Conservation (phyloP, 2,888 invertebrate species). For the Auanema freiburgensis region DNA sequence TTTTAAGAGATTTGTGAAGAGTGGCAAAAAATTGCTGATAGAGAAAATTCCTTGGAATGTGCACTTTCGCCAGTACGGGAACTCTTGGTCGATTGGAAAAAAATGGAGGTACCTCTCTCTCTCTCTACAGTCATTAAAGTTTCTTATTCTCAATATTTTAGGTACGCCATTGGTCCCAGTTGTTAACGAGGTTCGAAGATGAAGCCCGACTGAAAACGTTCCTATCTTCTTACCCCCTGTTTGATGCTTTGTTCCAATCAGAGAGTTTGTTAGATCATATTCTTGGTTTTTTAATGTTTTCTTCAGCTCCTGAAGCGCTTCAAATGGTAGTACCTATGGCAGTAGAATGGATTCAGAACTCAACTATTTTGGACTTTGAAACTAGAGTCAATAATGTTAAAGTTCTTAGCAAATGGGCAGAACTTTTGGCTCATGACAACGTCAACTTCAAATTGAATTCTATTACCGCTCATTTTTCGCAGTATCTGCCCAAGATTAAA, state of each 20-base stretch:
- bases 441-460: constrained; percentile 58
- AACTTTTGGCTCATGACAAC: constrained; percentile 15
- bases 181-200: constrained; percentile 41
- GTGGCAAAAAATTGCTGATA: constrained; percentile 62
- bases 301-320: constrained; percentile 21
- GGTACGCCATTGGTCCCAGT: constrained; percentile 50
- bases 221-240: constrained; percentile 55
- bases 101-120: constrained; percentile 65
- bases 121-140: constrained; percentile 2
- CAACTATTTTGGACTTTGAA: constrained; percentile 82
- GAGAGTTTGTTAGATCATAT: constrained; percentile 9
- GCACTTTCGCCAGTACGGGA: constrained; percentile 78
- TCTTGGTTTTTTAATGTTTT: constrained; percentile 1
- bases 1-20: constrained; percentile 52
- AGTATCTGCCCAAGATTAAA: constrained; percentile 70
- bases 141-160: too few species aligned
- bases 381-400: constrained; percentile 78
- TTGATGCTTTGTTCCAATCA: constrained; percentile 45
- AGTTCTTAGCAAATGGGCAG: constrained; percentile 30
- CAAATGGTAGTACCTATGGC: constrained; percentile 50
- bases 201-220: constrained; percentile 46
- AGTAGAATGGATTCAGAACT: constrained; percentile 73
- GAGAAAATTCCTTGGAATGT: constrained; percentile 75
- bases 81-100: constrained; percentile 86
- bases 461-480: constrained; percentile 80